These are phyloP conservation scores for Lamellibrachia satsuma DNA, from an alignment of 2,888 invertebrate genomes.

Conservation along the genomic window DNA sequence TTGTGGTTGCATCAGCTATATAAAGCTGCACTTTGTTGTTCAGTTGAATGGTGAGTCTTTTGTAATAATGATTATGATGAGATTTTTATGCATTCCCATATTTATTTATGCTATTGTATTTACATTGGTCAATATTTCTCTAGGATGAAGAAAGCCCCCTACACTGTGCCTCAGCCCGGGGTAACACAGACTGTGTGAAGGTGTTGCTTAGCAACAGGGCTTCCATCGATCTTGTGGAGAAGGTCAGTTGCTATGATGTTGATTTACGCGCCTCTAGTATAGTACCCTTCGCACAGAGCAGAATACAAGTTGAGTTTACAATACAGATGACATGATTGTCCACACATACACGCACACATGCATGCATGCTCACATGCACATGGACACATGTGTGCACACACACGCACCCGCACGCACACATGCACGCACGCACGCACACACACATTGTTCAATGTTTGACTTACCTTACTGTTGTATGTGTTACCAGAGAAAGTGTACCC, in stretches of 20 bases:
- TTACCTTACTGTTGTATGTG: not conserved
- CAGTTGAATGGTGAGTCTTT: not conserved
- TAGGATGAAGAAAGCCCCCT: constrained; percentile 70
- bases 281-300: too few relatives aligned
- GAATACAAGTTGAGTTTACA: too few relatives aligned
- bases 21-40: not conserved
- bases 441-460: not conserved
- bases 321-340: too few relatives aligned
- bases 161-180: constrained; percentile 69
- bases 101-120: not conserved
- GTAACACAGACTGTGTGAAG: constrained; percentile 69
- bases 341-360: too few relatives aligned
- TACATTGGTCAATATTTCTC: not conserved
- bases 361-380: too few relatives aligned
- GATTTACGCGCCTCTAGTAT: too few relatives aligned
- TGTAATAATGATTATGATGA: not conserved
- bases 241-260: constrained; percentile 52
- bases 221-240: constrained; percentile 68
- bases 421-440: not conserved
- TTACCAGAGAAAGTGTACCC: constrained; percentile 66
- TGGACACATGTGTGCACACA: too few relatives aligned
- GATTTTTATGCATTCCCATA: not conserved
- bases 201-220: constrained; percentile 68
- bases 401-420: too few relatives aligned
- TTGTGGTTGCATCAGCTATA: not conserved